phyloP scores from a whole-genome alignment of 2,888 invertebrate genomes.

The Sclerodermus sp. region DNA sequence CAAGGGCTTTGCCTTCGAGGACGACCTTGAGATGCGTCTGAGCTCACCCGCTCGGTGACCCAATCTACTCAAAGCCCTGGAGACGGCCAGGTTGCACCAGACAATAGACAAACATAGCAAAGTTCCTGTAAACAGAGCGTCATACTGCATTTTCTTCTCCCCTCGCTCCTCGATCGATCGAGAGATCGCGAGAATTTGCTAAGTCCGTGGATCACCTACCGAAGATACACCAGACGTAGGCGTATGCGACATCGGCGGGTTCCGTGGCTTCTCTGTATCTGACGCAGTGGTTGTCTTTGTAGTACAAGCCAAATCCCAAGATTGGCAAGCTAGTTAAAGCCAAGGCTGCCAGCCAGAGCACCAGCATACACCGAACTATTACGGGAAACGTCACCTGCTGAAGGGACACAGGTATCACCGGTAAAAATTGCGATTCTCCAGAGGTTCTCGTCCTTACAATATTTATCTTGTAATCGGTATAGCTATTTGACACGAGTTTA shows the following conservation, averaged over 20 bases:
- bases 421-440: too few species aligned
- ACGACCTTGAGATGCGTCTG: conserved; percentile 47
- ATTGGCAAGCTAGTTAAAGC: conserved; percentile 76
- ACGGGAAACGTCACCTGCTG: conserved; percentile 82
- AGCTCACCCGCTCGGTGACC: conserved; percentile 46
- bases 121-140: conserved; percentile 62
- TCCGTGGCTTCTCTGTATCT: conserved; percentile 74
- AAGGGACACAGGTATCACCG: conserved; percentile 30
- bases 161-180: too few species aligned
- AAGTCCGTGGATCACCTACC: conserved; percentile 66
- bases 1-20: conserved; percentile 47
- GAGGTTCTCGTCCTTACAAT: too few species aligned
- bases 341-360: conserved; percentile 71
- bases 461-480: too few species aligned
- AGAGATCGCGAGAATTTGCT: too few species aligned
- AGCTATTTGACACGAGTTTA: too few species aligned
- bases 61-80: conserved; percentile 71
- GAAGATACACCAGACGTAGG: conserved; percentile 73
- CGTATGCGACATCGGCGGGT: conserved; percentile 71
- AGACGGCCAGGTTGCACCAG: conserved; percentile 81
- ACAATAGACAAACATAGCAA: conserved; percentile 75
- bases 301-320: conserved; percentile 61
- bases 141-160: too few species aligned
- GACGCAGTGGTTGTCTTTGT: conserved; percentile 61
- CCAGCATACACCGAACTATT: conserved; percentile 71